These are phyloP conservation scores for Hippocampus comes DNA, from an alignment of 2,113 vertebrate genomes.

Conservation along the genomic window DNA sequence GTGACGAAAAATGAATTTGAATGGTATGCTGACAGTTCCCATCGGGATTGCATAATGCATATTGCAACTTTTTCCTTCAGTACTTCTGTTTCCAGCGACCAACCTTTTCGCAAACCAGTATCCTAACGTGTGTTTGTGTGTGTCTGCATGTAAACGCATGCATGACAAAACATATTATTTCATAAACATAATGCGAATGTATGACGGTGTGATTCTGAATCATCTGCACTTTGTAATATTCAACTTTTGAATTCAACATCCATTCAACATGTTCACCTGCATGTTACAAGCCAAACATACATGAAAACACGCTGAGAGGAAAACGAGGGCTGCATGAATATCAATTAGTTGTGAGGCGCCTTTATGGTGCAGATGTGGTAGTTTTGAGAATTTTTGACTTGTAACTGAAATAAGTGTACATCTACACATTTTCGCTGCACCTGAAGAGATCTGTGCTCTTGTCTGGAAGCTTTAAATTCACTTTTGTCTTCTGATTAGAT, in stretches of 20 bases:
- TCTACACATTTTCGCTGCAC: background rate
- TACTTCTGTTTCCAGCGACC: background rate
- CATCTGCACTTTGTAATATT: too few relatives aligned
- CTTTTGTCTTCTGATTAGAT: constrained; percentile 15
- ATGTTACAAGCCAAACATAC: too few relatives aligned
- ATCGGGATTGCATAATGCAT: constrained; percentile 1
- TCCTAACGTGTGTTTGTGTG: background rate
- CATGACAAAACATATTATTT: background rate
- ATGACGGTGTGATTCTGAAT: background rate
- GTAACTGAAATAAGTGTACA: background rate
- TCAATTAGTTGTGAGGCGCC: too few relatives aligned
- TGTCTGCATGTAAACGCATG: background rate
- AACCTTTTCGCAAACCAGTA: background rate
- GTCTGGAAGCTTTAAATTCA: constrained; percentile 15
- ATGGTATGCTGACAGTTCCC: constrained; percentile 5
- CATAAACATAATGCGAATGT: background rate
- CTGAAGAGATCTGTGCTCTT: constrained; percentile 9
- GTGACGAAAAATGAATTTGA: constrained; percentile 12
- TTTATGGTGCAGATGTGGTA: too few relatives aligned
- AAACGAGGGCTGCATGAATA: too few relatives aligned
- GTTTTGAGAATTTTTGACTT: too few relatives aligned
- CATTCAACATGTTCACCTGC: too few relatives aligned
- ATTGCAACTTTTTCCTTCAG: background rate
- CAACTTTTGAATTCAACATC: too few relatives aligned
- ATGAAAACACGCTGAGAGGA: too few relatives aligned